A percentile compares a stretch with the other conserved stretches of the same genome.
These are phyloP conservation scores for Ectropis crepuscularia DNA, from an alignment of 2,888 invertebrate genomes.

Conservation along the genomic window DNA sequence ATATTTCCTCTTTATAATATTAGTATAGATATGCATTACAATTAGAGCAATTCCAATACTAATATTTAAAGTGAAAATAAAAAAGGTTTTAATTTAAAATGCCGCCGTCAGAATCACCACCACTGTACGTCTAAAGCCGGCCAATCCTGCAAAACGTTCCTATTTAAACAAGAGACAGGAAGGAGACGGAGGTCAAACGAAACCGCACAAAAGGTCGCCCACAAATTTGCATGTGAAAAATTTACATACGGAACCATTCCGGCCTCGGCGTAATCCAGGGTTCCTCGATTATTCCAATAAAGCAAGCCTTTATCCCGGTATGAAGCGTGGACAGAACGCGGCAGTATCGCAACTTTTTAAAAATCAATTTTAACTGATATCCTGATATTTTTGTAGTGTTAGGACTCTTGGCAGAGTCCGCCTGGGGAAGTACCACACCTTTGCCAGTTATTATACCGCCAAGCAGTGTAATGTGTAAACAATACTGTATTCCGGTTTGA, in stretches of 20 bases:
- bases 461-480: too few relatives aligned
- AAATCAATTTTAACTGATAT: too few relatives aligned
- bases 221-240: conserved; percentile 42
- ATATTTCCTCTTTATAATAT: too few relatives aligned
- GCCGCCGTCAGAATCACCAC: not conserved
- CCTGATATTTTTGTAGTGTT: too few relatives aligned
- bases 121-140: conserved; percentile 17
- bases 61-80: too few relatives aligned
- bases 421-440: too few relatives aligned
- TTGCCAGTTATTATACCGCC: too few relatives aligned
- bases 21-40: too few relatives aligned
- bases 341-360: conserved; percentile 3
- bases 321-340: not conserved
- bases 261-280: conserved; percentile 37
- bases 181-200: conserved; percentile 37
- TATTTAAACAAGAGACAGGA: conserved; percentile 35
- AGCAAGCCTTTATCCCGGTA: conserved; percentile 36
- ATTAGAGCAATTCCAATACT: too few relatives aligned
- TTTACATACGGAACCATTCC: conserved; percentile 42
- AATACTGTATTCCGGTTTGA: too few relatives aligned
- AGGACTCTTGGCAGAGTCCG: too few relatives aligned
- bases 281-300: conserved; percentile 42
- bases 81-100: too few relatives aligned
- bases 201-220: conserved; percentile 40
- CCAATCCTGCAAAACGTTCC: conserved; percentile 23